These are phyloP conservation scores for Metacarcinus magister DNA, from an alignment of 2,888 invertebrate species.

Conservation along the genomic window DNA sequence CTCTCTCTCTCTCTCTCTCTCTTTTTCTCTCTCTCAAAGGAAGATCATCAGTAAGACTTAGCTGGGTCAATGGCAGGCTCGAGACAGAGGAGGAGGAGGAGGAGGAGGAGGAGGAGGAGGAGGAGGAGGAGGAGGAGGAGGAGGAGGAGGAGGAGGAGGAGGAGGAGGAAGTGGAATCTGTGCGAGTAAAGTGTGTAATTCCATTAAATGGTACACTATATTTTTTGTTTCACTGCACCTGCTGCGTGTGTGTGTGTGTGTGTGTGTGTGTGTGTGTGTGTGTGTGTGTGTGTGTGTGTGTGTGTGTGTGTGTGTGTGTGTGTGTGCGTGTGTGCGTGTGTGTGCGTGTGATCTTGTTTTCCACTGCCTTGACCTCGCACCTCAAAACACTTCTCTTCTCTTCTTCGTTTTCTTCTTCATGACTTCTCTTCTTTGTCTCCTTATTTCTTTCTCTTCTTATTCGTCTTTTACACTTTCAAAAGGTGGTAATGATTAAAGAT, in stretches of 20 bases:
- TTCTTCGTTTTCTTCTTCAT: neutral
- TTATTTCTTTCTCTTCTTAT: neutral
- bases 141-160: neutral
- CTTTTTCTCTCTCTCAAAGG: constrained; percentile 55
- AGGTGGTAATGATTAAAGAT: neutral
- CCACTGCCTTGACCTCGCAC: neutral
- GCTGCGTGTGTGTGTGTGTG: neutral
- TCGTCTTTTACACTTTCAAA: neutral
- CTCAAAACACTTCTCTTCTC: neutral
- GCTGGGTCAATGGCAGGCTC: neutral
- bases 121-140: neutral
- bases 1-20: constrained; percentile 52
- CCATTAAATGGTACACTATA: neutral
- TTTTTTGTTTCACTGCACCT: neutral
- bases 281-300: neutral
- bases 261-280: neutral
- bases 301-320: constrained; percentile 16
- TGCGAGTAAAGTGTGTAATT: neutral
- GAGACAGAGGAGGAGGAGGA: neutral
- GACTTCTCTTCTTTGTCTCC: neutral
- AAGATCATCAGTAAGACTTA: neutral
- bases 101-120: neutral
- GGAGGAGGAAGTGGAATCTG: neutral
- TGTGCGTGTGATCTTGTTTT: neutral
- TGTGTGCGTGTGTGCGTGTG: neutral